Base-by-base conservation (phyloP, 2,888 invertebrate genomes). In the Tetranychus piercei region DNA sequence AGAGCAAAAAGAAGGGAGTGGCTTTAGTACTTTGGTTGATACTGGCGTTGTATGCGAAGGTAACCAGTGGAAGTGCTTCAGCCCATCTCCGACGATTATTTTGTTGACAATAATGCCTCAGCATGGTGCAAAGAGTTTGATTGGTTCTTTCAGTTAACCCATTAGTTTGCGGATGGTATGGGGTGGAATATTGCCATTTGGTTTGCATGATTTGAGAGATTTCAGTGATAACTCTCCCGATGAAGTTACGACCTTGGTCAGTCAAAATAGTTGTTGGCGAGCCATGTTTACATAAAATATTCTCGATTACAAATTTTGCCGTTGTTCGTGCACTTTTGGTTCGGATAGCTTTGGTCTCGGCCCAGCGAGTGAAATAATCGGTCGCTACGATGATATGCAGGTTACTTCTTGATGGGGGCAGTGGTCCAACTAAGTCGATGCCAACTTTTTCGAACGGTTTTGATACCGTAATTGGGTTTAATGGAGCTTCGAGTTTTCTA, bases 1-100 rank as follows among this genome's bases (percentile, higher is more conserved):
- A 77, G 45, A 79, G 44, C 22, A 80, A 73, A 45, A 70, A 76
- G 65, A 74, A 78, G 5, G 80, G 79, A 11, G 76, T 74, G 44
- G 75, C 76, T n/a, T 73, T 69, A 6, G 78, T 76, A 4, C 76
- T 77, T 9, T 22, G 74, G 20, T 79, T 77, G 6, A 71, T 23
- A n/a, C 77, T 73, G 44, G n/a, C 75, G 74, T 6, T 75, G 69
- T 4, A 9, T 4, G 7, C 75, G 72, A 20, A 76, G 73, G 75
- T 78, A 78, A 43, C 76, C 74, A 8, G 78, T 76, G 23, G 78
- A 71, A 71, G 75, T 11, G 45, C 45, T 11, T 45, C 45, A 45
- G 9, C 45, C 45, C 45, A 45, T 11, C 45, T 8, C 1, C 9
- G 8, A 11, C 45, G 45, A 45, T 45, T 45, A 11, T 45, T 8